Evolutionary conservation across 2,888 invertebrate species (phyloP).

Genomic region (Drosophila buzzatii): DNA sequence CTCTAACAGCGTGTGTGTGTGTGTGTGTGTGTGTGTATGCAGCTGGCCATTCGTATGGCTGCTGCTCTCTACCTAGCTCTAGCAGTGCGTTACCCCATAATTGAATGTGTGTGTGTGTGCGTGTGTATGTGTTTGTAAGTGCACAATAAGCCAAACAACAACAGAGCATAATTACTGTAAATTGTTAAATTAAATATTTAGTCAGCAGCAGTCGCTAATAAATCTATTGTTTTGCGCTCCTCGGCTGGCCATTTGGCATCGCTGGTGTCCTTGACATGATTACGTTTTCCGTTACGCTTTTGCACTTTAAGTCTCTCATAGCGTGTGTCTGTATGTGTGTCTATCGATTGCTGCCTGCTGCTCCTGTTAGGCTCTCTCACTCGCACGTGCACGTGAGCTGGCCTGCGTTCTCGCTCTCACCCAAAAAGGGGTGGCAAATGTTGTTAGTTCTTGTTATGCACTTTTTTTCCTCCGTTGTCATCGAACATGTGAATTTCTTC

Average conservation of each 20-base stretch:
- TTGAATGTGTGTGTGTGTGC: constrained; percentile 6
- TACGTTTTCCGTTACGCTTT: constrained; percentile 37
- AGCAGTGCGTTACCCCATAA: constrained; percentile 23
- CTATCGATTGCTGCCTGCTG: constrained; percentile 42
- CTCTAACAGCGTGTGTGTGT: not conserved
- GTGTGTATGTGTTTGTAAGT: constrained; percentile 29
- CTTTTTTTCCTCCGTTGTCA: constrained; percentile 17
- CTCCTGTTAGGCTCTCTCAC: constrained; percentile 27
- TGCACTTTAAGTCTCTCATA: constrained; percentile 2
- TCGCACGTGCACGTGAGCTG: constrained; percentile 6
- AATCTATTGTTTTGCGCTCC: constrained; percentile 16
- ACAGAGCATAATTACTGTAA: constrained; percentile 48
- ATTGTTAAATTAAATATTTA: constrained; percentile 67
- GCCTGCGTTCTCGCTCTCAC: not conserved
- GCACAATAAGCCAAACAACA: constrained; percentile 64
- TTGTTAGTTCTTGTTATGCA: constrained; percentile 9
- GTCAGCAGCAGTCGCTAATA: constrained; percentile 22
- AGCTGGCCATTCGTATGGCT: constrained; percentile 41
- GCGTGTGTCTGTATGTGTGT: not conserved
- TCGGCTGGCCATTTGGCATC: constrained; percentile 20
- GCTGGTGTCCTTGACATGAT: constrained; percentile 54
- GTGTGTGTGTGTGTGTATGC: constrained; percentile 27
- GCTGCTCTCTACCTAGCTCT: constrained; percentile 18
- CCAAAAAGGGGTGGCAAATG: constrained; percentile 36
- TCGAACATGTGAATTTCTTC: constrained; percentile 34